Base-by-base conservation (phyloP, 1,140 invertebrate species). In the Zaprionus inermis region DNA sequence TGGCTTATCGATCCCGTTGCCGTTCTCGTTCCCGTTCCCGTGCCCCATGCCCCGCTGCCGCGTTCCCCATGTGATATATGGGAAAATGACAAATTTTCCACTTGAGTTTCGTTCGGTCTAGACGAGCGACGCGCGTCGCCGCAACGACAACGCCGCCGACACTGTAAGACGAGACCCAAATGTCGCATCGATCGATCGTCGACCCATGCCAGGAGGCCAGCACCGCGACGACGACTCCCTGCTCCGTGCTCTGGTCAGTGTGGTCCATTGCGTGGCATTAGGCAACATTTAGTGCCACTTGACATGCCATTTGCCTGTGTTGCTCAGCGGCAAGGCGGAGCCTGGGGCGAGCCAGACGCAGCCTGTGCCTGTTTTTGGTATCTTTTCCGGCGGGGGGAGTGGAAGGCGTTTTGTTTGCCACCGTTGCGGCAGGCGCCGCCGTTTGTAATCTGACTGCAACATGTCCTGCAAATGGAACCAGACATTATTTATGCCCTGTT, bases 231-330 rank as follows among this genome's bases (percentile, higher is more conserved):
- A 7, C 38, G 38, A 16, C 38, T 16, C n/a, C n/a, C n/a, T 3
- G n/a, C n/a, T 66, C 51, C 61, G 54, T 68, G 51, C 38, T 34
- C 65, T 78, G 84, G 84, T 84, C 84, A 86, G 84, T 88, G 84
- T 88, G 84, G 82, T 86, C 82, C 83, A 88, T 88, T 88, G 84
- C 89, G 84, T 76, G 76, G 82, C 83, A 88, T 88, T 88, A 88
- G 83, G 55, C 67, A 72, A 65, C 61, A 49, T 83, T 88, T 83
- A 82, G 52, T 68, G 76, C 22, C 76, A 88, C 83, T 88, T 88
- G 83, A 88, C 72, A 79, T 77, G 70, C 55, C 61, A 65, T 65
- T 65, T 54, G 30, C 34, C 12, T n/a, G 30, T 18, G n/a, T 6
- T 32, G 28, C 18, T 51, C 3, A 2, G 24, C n/a, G 18, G 34